phyloP scores from a whole-genome alignment of 1,140 invertebrate species.

The Bombus balteatus region DNA sequence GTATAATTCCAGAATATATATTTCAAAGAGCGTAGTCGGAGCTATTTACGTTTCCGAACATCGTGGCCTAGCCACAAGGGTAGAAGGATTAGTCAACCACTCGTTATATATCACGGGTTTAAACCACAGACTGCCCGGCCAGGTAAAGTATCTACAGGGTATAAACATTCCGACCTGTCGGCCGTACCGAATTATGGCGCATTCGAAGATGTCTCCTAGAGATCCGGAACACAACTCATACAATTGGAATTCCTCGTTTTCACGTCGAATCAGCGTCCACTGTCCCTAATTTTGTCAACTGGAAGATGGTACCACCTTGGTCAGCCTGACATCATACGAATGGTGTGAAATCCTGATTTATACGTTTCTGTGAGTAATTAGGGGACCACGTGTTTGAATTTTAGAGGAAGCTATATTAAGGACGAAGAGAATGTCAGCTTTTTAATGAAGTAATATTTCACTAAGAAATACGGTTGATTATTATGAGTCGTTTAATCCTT shows the following conservation, averaged over 20 bases:
- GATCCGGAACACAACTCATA: slow-evolving; percentile 20
- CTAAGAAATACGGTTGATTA: background rate
- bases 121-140: slow-evolving; percentile 57
- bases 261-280: background rate
- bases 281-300: background rate
- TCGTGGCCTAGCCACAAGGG: slow-evolving; percentile 46
- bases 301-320: background rate
- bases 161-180: slow-evolving; percentile 71
- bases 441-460: background rate
- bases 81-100: slow-evolving; percentile 76
- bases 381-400: background rate
- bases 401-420: background rate
- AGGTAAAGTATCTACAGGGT: slow-evolving; percentile 71
- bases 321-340: background rate
- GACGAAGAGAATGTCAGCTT: background rate
- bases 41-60: slow-evolving; percentile 56
- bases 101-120: slow-evolving; percentile 75
- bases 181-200: slow-evolving; percentile 68
- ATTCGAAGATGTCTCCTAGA: slow-evolving; percentile 16
- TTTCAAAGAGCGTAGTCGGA: slow-evolving; percentile 40
- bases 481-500: background rate
- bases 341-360: slow-evolving; percentile 7
- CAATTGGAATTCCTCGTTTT: slow-evolving; percentile 48
- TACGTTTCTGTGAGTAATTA: background rate
- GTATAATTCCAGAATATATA: slow-evolving; percentile 62